Percentiles rank a stretch among this genome's conserved stretches.
Evolutionary conservation across 2,113 vertebrate species (phyloP).

Genomic region (Athene cunicularia): DNA sequence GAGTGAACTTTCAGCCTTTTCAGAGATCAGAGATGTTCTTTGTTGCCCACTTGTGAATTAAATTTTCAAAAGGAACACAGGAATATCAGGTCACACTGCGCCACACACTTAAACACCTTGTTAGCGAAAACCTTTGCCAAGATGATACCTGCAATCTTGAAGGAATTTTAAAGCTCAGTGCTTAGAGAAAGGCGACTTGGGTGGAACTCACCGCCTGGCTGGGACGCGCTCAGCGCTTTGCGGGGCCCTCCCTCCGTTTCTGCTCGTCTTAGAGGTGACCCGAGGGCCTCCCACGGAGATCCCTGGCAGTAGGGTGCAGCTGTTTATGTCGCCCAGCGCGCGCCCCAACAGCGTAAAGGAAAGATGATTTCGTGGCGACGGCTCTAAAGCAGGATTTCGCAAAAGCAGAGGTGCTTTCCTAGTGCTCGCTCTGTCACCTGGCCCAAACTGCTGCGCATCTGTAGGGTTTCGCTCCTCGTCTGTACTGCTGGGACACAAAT

Average conservation of each 20-base stretch:
- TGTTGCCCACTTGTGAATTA: neutral
- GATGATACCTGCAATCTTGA: neutral
- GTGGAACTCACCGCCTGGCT: fast-evolving
- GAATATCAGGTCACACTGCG: neutral
- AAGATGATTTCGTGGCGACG: neutral
- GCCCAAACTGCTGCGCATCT: neutral
- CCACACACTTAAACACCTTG: neutral
- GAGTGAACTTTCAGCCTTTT: neutral
- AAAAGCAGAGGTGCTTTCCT: neutral
- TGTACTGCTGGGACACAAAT: neutral
- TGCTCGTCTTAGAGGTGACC: fast-evolving
- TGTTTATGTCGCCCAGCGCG: neutral
- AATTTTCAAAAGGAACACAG: neutral
- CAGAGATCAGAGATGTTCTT: neutral
- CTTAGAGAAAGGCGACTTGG: neutral
- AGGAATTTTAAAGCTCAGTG: neutral
- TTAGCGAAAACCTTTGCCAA: neutral
- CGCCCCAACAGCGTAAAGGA: neutral
- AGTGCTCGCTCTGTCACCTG: fast-evolving
- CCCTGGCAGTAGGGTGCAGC: neutral
- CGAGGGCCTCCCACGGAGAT: neutral
- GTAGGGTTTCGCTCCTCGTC: neutral
- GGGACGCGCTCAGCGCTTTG: neutral
- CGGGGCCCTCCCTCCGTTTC: neutral
- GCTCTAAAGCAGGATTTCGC: neutral